A percentile compares a stretch with the other conserved stretches of the same genome.
Conservation (phyloP, 2,797 vertebrate genomes). For the Pristis pectinata region DNA sequence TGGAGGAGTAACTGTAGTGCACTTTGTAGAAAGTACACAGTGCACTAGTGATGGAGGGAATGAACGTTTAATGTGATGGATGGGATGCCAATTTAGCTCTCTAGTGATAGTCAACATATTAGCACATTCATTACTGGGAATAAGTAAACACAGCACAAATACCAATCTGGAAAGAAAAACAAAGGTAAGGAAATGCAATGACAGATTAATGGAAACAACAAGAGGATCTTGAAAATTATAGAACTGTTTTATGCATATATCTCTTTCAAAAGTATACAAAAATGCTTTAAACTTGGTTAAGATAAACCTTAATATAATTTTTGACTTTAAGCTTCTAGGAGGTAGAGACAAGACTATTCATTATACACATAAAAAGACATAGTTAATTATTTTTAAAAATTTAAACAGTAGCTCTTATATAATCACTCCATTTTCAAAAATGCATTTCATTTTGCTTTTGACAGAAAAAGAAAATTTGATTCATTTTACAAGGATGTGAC, state of each 20-base stretch:
- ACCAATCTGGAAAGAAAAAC: not conserved
- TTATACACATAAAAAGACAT: not conserved
- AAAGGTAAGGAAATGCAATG: not conserved
- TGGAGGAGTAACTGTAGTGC: too few relatives aligned
- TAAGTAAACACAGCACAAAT: not conserved
- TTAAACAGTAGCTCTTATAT: not conserved
- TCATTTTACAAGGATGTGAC: not conserved
- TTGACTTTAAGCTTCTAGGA: not conserved
- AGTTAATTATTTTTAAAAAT: not conserved
- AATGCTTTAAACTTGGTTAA: not conserved
- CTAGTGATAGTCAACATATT: not conserved
- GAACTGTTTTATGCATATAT: not conserved
- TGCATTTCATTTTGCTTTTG: not conserved
- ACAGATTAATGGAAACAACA: not conserved
- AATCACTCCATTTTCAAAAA: not conserved
- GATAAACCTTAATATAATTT: not conserved
- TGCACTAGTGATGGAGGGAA: too few relatives aligned
- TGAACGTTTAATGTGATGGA: too few relatives aligned
- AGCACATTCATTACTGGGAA: not conserved
- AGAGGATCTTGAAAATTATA: not conserved
- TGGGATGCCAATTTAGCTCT: too few relatives aligned
- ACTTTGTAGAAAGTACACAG: too few relatives aligned
- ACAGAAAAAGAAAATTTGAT: not conserved
- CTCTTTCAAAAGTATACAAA: slow-evolving; percentile 19
- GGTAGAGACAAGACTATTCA: not conserved